Percentiles rank a stretch among this genome's conserved stretches.
phyloP scores from a whole-genome alignment of 64 coral and sea anemone genomes.

The Montipora efflorescens region DNA sequence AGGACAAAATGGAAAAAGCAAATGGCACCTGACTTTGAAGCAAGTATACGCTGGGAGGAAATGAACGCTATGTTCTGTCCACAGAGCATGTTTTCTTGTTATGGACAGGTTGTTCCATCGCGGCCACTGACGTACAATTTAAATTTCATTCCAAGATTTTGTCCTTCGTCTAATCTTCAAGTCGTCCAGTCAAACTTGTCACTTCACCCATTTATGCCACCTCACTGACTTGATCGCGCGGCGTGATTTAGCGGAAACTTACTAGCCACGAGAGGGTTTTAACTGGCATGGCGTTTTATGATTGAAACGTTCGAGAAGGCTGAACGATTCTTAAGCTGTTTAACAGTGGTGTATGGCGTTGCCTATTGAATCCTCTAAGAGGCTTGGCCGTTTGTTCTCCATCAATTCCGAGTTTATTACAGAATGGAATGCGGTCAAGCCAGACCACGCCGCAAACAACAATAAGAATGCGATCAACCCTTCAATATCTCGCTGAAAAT shows the following conservation, averaged over 20 bases:
- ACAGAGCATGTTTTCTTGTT: conserved; percentile 2
- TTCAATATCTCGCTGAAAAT: no score
- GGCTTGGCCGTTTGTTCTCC: no score
- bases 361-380: no score
- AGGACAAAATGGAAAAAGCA: conserved; percentile 98
- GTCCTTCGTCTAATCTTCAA: conserved; percentile 62
- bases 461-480: no score
- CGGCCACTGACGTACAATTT: conserved; percentile 22
- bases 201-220: conserved; percentile 24
- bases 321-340: no score
- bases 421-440: no score
- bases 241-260: neutral
- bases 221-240: neutral
- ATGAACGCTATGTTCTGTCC: conserved; percentile 16
- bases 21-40: conserved; percentile 70
- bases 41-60: conserved; percentile 47
- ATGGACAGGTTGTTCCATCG: conserved; percentile 7
- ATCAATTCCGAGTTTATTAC: no score
- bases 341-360: no score
- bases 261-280: no score
- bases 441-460: neutral
- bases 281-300: no score
- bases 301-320: no score
- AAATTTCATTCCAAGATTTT: conserved; percentile 54
- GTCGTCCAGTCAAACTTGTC: conserved; percentile 69